phyloP scores from a whole-genome alignment of 2,888 invertebrate species.

The Tachystola acroxantha region DNA sequence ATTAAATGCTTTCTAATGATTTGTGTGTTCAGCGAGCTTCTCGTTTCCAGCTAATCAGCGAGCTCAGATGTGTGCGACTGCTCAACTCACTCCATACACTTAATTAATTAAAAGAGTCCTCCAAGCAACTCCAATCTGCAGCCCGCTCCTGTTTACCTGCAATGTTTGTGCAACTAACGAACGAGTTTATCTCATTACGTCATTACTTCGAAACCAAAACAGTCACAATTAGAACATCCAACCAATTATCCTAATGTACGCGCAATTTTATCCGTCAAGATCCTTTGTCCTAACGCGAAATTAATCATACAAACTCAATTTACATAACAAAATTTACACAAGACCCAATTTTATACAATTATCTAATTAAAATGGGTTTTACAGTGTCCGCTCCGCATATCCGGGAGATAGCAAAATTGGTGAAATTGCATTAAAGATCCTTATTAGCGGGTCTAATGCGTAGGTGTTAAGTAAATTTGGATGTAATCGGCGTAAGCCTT shows the following conservation, averaged over 20 bases:
- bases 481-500: slow-evolving; percentile 75
- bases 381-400: slow-evolving; percentile 23
- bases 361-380: slow-evolving; percentile 63
- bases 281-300: slow-evolving; percentile 41
- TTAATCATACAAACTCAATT: slow-evolving; percentile 61
- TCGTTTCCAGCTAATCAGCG: slow-evolving; percentile 37
- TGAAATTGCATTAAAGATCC: slow-evolving; percentile 65
- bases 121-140: slow-evolving; percentile 34
- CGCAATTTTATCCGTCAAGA: slow-evolving; percentile 18
- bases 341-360: slow-evolving; percentile 58
- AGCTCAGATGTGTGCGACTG: slow-evolving; percentile 39
- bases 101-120: slow-evolving; percentile 73
- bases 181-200: slow-evolving; percentile 40
- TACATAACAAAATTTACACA: slow-evolving; percentile 56
- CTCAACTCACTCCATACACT: slow-evolving; percentile 53
- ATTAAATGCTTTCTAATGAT: no score
- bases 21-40: no score
- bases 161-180: slow-evolving; percentile 63
- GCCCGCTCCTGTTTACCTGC: slow-evolving; percentile 55
- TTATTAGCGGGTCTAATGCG: slow-evolving; percentile 69
- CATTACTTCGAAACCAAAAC: slow-evolving; percentile 26
- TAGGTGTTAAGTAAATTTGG: slow-evolving; percentile 78
- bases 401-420: slow-evolving; percentile 62
- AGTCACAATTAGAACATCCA: slow-evolving; percentile 10
- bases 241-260: slow-evolving; percentile 40